Base-by-base conservation (phyloP, 2,797 vertebrate species). In the Danio aesculapii region DNA sequence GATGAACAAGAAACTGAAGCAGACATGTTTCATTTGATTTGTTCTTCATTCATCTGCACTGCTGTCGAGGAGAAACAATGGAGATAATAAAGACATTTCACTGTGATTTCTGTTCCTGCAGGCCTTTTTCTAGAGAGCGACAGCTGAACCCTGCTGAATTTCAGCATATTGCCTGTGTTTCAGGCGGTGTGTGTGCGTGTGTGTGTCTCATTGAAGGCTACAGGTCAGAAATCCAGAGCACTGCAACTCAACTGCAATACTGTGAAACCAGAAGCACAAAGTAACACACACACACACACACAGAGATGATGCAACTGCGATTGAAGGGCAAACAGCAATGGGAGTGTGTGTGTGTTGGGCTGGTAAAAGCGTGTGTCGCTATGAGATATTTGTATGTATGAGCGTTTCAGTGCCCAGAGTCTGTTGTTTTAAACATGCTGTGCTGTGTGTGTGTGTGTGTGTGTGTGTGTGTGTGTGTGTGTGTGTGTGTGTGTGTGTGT, bases 241-340 rank as follows among this genome's bases (percentile, higher is more conserved):
- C 30, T 30, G 30, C 30, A 30, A 30, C 30, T 30, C 30, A 30
- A 30, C 30, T 30, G 30, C 30, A 30, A 30, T 30, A 30, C 30
- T 30, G 3, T 30, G 30, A 30, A 30, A 30, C 30, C 30, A 30
- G 30, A 1, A 30, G 30, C 30, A 30, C 30, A 30, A 1, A 30
- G 1, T 1, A 1, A 30, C 30, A 30, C 30, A 30, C 30, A 30
- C 81, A 12, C 69, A 53, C 63, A 82, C 71, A 44, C 13, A 52
- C 8, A 57, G 3, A 44, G 62, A 81, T 85, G 81, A 83, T 83
- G 81, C 81, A 83, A 83, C 81, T 68, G 53, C 63, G 69, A 14
- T 61, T 64, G 59, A 68, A 75, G 70, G 43, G 71, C 62, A 78
- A 78, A 64, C 72, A 77, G 68, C 21, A 77, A 11, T 68, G 50